Evolutionary conservation across 2,888 invertebrate genomes (phyloP), one percentile per base, ranked within the genome.

Genomic region (Thumatha senex): DNA sequence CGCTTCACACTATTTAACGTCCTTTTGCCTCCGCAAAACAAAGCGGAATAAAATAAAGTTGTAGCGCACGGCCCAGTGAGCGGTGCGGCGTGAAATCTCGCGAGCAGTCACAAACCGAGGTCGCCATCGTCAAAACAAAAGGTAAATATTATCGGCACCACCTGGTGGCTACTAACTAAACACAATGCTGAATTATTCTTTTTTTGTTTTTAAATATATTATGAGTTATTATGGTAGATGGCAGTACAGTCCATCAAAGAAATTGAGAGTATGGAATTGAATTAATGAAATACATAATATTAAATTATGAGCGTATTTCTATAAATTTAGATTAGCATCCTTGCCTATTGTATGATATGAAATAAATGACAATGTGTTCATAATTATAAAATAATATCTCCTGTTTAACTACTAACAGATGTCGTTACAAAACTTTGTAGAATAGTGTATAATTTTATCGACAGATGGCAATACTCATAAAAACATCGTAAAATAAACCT

Each of bases 11-110:
- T 4, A 24, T n/a, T n/a, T 5, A 24, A 78, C 77, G 88, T 86
- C 86, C 85, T 84, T 79, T 86, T 85, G 81, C 83, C 88, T 88
- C 89, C 89, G 89, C 91, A 88, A 90, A 91, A 91, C 91, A 90
- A 91, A 91, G 91, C 90, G 91, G 91, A 90, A 90, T 76, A 74
- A 74, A 74, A 60, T 76, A 72, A 73, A 72, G 31, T 31, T 2
- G 10, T 31, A 31, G 31, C 31, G 31, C 31, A 5, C 18, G 5
- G 18, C 18, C 3, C 18, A 24, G 3, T 2, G 31, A 2, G 9
- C 31, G 31, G 31, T 8, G 31, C 11, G 31, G 11, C 9, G 11
- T 75, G 80, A 79, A 74, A 74, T 74, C 78, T 80, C 75, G 79
- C 80, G 78, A 80, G 79, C 78, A 72, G 70, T 68, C 72, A 70